Base-by-base conservation (phyloP, 2,888 invertebrate genomes). In the Lysandra coridon region DNA sequence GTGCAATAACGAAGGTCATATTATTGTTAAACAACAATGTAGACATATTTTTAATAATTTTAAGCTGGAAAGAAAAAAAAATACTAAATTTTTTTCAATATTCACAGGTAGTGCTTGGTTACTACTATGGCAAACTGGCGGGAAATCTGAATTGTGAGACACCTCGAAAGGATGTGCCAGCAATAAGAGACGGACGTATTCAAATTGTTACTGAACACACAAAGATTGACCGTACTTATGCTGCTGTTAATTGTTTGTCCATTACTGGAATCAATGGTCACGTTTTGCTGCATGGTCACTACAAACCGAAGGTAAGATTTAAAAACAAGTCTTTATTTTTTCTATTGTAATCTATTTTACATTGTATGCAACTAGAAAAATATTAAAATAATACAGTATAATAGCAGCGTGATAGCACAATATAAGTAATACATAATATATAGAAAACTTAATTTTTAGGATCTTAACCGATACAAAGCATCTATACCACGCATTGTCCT, bases 121-220 rank as follows among this genome's bases (percentile, higher is more conserved):
- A 97, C 92, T 96, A 97, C 84, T 92, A 92, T 23, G 96, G 96
- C 0, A 83, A 91, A 12, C 92, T 98, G 78, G 97, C 98, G 0
- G 96, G 96, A 0, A 98, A 98, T 88, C 90, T 98, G 23, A 96
- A 98, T 87, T 97, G 93, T 86, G 90, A 94, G 0, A 89, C 86
- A 0, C 96, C 97, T 0, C 91, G 95, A 3, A 87, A 91, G 49
- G 95, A 95, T 74, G 83, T 95, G 0, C 88, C 89, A 37, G 95
- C 95, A 40, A 84, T 96, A 14, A 89, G 90, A 3, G 95, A 95
- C 1, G 95, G 95, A 0, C 90, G 93, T 73, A 88, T 95, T 64
- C 85, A 92, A 84, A 94, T 97, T 7, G 94, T 97, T 4, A 94
- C 94, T 0, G 96, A 95, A 79, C 92, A 90, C 90, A 95, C 86